A percentile compares a stretch with the other conserved stretches of the same genome.
These are phyloP conservation scores for Vimba vimba DNA, from an alignment of 2,113 vertebrate genomes.

Conservation along the genomic window DNA sequence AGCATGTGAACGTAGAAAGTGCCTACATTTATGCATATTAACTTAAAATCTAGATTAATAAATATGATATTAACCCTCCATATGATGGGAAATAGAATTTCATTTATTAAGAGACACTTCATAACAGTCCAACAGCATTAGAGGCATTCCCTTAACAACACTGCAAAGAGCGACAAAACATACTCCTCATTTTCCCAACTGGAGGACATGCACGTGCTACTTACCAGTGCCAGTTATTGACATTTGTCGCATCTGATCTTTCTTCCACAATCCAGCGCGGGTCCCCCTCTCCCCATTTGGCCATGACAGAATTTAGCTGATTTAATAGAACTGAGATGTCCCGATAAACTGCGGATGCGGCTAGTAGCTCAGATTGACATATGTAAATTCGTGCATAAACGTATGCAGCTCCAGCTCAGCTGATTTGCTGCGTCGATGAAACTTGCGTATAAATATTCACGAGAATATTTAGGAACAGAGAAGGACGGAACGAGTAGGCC, in stretches of 20 bases:
- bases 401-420: neutral
- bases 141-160: neutral
- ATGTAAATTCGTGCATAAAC: neutral
- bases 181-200: neutral
- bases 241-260: slow-evolving; percentile 86
- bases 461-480: neutral
- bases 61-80: neutral
- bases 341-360: neutral
- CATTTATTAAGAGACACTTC: neutral
- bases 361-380: neutral
- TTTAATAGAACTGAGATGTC: neutral
- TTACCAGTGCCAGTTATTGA: slow-evolving; percentile 91
- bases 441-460: neutral
- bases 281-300: slow-evolving; percentile 88
- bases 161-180: neutral
- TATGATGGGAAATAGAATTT: neutral
- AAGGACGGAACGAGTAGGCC: neutral
- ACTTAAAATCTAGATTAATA: neutral
- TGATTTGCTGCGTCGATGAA: neutral
- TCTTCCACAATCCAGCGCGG: slow-evolving; percentile 90
- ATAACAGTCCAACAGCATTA: neutral
- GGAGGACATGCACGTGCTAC: slow-evolving; percentile 36
- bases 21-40: neutral
- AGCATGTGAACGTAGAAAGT: neutral
- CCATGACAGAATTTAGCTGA: slow-evolving; percentile 67